These are phyloP conservation scores for Drosophila nikananu DNA, from an alignment of 1,140 invertebrate genomes.

Conservation along the genomic window DNA sequence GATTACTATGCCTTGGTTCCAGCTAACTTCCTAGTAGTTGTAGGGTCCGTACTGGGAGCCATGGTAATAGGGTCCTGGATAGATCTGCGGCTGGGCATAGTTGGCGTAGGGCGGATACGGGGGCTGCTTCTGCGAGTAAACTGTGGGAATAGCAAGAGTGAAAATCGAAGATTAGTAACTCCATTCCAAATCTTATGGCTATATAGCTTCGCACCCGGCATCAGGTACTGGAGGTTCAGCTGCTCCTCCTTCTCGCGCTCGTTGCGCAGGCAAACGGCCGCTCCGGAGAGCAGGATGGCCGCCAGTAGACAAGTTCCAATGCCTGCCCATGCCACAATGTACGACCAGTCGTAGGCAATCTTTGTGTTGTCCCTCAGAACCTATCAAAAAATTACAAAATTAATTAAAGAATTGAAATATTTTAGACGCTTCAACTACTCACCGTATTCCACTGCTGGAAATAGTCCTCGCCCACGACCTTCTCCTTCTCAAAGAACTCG, in stretches of 20 bases:
- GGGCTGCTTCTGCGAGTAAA: conserved; percentile 97
- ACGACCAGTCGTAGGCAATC: conserved; percentile 97
- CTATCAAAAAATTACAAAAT: conserved; percentile 86
- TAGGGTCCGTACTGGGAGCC: conserved; percentile 97
- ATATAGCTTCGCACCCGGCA: conserved; percentile 91
- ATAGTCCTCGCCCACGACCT: conserved; percentile 95
- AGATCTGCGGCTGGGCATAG: conserved; percentile 93
- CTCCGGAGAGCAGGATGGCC: conserved; percentile 95
- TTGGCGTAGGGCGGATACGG: conserved; percentile 93
- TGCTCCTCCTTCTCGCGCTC: conserved; percentile 96
- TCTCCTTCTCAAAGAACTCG: conserved; percentile 97
- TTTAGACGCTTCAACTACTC: background rate
- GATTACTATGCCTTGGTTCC: conserved; percentile 30
- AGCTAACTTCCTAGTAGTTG: conserved; percentile 88
- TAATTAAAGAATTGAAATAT: background rate
- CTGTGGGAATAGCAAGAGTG: conserved; percentile 85
- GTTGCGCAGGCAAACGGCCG: conserved; percentile 95
- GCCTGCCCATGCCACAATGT: conserved; percentile 97
- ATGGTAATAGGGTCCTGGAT: conserved; percentile 95
- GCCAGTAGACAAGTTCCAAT: conserved; percentile 94
- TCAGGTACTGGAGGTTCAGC: conserved; percentile 98
- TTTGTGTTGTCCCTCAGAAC: conserved; percentile 94
- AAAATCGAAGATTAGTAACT: conserved; percentile 2
- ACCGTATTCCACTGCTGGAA: conserved; percentile 97
- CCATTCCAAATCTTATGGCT: background rate